These are phyloP conservation scores for Rhynchonycteris naso DNA, from an alignment of 2,797 vertebrate genomes.

Conservation along the genomic window DNA sequence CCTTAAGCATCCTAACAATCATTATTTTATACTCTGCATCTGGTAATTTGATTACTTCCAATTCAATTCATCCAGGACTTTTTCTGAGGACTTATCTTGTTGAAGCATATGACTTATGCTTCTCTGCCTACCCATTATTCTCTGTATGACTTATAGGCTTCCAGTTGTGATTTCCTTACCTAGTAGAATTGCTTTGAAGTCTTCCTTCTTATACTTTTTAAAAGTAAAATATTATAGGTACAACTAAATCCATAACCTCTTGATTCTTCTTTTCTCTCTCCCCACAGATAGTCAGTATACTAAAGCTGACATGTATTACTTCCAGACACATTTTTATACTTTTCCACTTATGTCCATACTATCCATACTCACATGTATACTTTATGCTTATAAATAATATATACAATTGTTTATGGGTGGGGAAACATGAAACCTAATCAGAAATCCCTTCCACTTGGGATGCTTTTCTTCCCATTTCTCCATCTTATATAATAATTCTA, in stretches of 20 bases:
- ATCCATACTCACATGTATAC: background rate
- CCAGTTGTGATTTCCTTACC: too few species aligned
- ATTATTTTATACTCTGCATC: too few species aligned
- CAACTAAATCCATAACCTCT: background rate
- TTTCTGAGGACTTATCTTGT: too few species aligned
- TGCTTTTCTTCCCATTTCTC: background rate
- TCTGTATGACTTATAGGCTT: too few species aligned
- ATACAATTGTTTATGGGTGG: background rate
- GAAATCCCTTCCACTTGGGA: conserved; percentile 34
- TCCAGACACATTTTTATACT: background rate
- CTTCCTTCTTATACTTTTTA: background rate
- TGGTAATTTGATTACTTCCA: too few species aligned
- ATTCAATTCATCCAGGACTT: too few species aligned
- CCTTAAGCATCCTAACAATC: too few species aligned
- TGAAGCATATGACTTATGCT: too few species aligned
- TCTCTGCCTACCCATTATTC: too few species aligned
- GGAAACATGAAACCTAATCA: conserved; percentile 14
- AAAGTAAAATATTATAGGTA: background rate
- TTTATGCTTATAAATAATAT: conserved; percentile 54
- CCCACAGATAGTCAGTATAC: background rate
- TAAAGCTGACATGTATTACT: background rate
- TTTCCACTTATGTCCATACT: background rate
- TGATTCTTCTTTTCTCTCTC: background rate
- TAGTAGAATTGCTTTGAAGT: too few species aligned
- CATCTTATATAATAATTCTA: conserved; percentile 28